These are phyloP conservation scores for Drosophila picticornis DNA, from an alignment of 2,888 invertebrate genomes.

Conservation along the genomic window DNA sequence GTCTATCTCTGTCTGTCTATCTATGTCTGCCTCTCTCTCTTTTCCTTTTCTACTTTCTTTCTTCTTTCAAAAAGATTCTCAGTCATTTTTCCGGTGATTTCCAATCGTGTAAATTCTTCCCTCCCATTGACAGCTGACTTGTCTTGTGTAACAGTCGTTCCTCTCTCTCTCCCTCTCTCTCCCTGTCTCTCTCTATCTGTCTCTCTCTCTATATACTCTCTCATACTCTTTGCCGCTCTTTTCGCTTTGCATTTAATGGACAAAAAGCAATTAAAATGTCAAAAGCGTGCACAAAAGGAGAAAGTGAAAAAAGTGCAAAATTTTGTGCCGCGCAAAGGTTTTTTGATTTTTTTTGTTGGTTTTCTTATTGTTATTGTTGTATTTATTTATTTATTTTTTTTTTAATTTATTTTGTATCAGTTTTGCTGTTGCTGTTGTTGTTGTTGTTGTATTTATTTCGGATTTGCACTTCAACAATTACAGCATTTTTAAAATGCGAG, in stretches of 20 bases:
- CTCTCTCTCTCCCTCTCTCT: background rate
- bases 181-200: background rate
- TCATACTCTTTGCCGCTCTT: slow-evolving; percentile 19
- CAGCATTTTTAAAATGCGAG: slow-evolving; percentile 46
- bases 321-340: slow-evolving; percentile 50
- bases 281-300: slow-evolving; percentile 81
- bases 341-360: slow-evolving; percentile 17
- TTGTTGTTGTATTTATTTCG: slow-evolving; percentile 28
- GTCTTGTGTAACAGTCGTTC: background rate
- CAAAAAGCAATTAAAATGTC: slow-evolving; percentile 80
- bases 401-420: slow-evolving; percentile 2
- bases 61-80: background rate
- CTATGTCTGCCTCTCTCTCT: background rate
- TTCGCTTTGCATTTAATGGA: slow-evolving; percentile 65
- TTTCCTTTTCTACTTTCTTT: background rate
- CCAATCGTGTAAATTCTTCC: background rate
- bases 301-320: slow-evolving; percentile 78
- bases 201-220: background rate
- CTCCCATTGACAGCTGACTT: background rate
- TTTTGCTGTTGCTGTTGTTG: slow-evolving; percentile 21
- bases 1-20: background rate
- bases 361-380: slow-evolving; percentile 11
- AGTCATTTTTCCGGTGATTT: background rate
- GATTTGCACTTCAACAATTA: slow-evolving; percentile 59
- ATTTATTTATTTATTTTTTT: slow-evolving; percentile 14